A percentile compares a stretch with the other conserved stretches of the same genome.
Conservation (phyloP, 2,797 vertebrate genomes). For the Ctenopoma kingsleyae region DNA sequence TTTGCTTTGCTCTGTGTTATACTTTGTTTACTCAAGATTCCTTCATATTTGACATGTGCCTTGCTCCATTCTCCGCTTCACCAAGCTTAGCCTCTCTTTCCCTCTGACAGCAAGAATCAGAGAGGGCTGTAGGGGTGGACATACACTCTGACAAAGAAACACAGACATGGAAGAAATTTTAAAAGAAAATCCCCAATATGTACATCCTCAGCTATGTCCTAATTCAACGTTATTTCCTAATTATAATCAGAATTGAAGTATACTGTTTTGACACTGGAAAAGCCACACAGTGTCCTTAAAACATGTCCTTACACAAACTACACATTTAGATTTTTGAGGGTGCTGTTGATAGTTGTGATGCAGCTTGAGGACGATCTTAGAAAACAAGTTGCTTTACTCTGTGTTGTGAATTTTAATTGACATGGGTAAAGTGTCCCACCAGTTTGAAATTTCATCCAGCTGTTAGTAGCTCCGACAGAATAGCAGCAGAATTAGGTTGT, state of each 20-base stretch:
- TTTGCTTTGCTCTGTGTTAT: constrained; percentile 77
- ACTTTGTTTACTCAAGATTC: constrained; percentile 81
- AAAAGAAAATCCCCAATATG: constrained; percentile 33
- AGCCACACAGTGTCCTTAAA: neutral
- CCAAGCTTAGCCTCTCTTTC: constrained; percentile 74
- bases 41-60: constrained; percentile 84
- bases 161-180: constrained; percentile 37
- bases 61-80: constrained; percentile 80
- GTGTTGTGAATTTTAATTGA: neutral
- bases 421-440: neutral
- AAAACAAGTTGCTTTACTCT: neutral
- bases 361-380: neutral
- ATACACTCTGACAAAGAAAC: constrained; percentile 58
- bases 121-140: constrained; percentile 67
- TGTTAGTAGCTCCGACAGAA: neutral
- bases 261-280: neutral
- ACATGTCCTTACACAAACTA: neutral
- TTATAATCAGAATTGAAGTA: constrained; percentile 2
- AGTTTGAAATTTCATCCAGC: neutral
- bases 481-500: neutral
- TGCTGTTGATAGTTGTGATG: neutral
- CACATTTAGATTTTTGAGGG: neutral
- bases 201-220: constrained; percentile 19
- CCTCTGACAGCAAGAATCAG: constrained; percentile 75
- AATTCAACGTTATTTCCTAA: constrained; percentile 3